A percentile compares a stretch with the other conserved stretches of the same genome.
Evolutionary conservation across 2,888 invertebrate species (phyloP).

Genomic region (Cephus pulcher): DNA sequence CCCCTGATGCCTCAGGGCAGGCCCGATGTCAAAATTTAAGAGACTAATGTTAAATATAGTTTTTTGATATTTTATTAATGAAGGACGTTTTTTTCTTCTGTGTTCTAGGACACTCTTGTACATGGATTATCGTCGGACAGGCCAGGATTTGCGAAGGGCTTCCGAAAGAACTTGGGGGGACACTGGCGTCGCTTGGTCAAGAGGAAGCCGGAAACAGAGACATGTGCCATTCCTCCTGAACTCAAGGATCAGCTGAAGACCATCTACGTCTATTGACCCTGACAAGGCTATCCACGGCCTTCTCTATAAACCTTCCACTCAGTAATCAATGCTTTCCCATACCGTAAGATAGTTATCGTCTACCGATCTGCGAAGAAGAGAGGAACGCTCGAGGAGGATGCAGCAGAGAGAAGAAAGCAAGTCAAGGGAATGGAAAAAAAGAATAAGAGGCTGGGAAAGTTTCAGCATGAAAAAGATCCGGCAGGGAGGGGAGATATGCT

Average conservation of each 20-base stretch:
- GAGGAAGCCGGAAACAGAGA: slow-evolving; percentile 84
- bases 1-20: background rate
- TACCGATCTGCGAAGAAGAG: slow-evolving; percentile 24
- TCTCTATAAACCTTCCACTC: slow-evolving; percentile 44
- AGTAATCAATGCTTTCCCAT: slow-evolving; percentile 53
- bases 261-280: slow-evolving; percentile 84
- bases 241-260: slow-evolving; percentile 88
- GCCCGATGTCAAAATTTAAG: background rate
- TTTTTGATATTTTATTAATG: background rate
- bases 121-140: slow-evolving; percentile 75
- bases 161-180: slow-evolving; percentile 87
- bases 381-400: slow-evolving; percentile 5
- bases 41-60: background rate
- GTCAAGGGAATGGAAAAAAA: slow-evolving; percentile 11
- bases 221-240: slow-evolving; percentile 88
- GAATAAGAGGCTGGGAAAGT: slow-evolving; percentile 11
- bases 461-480: slow-evolving; percentile 1
- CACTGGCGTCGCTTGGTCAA: slow-evolving; percentile 88
- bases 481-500: background rate
- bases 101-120: slow-evolving; percentile 82
- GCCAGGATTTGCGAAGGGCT: slow-evolving; percentile 82
- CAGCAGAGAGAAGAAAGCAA: slow-evolving; percentile 14
- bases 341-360: slow-evolving; percentile 44
- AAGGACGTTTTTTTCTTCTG: slow-evolving; percentile 1
- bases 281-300: slow-evolving; percentile 3